Conservation (phyloP, 1,140 invertebrate species). For the Eriosoma lanigerum region DNA sequence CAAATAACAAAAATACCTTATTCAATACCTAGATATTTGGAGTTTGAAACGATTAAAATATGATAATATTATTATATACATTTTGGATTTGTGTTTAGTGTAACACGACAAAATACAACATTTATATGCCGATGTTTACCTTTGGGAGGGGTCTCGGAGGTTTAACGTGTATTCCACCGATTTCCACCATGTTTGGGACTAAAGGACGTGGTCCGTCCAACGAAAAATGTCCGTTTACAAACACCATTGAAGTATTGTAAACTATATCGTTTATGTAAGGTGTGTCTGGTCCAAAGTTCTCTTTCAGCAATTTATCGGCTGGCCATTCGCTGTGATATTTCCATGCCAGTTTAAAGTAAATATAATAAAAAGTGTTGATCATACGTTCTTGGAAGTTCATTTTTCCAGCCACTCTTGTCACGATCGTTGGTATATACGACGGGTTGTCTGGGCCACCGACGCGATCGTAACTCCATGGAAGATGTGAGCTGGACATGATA, state of each 20-base stretch:
- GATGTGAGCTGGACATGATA: conserved; percentile 62
- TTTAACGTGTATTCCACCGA: conserved; percentile 68
- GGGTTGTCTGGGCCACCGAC: conserved; percentile 54
- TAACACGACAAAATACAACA: no score
- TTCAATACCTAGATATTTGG: no score
- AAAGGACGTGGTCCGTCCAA: conserved; percentile 64
- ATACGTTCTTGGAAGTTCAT: conserved; percentile 54
- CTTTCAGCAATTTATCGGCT: conserved; percentile 45
- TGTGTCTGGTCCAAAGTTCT: conserved; percentile 54
- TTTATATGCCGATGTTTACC: no score
- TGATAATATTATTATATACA: no score
- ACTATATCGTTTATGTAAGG: conserved; percentile 62
- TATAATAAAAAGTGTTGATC: conserved; percentile 51
- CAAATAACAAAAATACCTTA: no score
- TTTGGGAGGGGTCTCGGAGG: conserved; percentile 62
- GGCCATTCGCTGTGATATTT: conserved; percentile 24
- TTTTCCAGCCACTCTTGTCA: conserved; percentile 31
- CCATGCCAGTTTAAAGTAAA: conserved; percentile 37
- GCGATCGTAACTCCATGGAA: conserved; percentile 65
- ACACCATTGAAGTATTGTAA: conserved; percentile 64
- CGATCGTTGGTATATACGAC: conserved; percentile 53
- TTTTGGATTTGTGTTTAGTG: no score
- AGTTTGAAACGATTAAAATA: no score
- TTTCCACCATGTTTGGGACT: conserved; percentile 67
- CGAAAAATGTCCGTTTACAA: conserved; percentile 69